phyloP scores from a whole-genome alignment of 1,140 invertebrate species.

The Cyphomyrmex costatus region DNA sequence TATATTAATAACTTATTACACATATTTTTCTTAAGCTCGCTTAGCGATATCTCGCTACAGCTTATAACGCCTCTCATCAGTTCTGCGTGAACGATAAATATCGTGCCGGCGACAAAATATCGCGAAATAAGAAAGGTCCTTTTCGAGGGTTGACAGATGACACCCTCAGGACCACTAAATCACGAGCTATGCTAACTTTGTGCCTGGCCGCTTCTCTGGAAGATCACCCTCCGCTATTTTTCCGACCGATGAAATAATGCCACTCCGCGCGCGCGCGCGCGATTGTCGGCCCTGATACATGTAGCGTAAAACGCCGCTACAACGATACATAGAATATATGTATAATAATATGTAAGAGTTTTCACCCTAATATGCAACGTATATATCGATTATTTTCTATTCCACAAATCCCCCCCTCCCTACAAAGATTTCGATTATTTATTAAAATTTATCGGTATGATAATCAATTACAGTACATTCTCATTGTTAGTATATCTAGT shows the following conservation, averaged over 20 bases:
- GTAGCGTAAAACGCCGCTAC: conserved; percentile 76
- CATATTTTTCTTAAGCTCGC: not conserved
- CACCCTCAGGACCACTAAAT: conserved; percentile 86
- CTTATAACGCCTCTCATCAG: not conserved
- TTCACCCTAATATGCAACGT: not conserved
- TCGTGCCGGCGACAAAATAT: conserved; percentile 81
- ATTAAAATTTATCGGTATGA: not conserved
- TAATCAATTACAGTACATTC: too few species aligned
- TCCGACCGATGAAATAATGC: conserved; percentile 83
- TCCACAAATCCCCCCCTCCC: conserved; percentile 13
- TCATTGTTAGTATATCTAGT: too few species aligned
- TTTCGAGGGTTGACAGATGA: conserved; percentile 79
- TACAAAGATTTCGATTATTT: not conserved
- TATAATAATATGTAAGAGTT: conserved; percentile 39
- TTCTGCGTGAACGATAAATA: conserved; percentile 79
- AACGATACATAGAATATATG: conserved; percentile 26
- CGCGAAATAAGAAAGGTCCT: conserved; percentile 79
- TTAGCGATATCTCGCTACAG: not conserved
- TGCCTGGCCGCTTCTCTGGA: conserved; percentile 63
- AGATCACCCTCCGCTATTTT: conserved; percentile 59
- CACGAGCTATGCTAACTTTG: conserved; percentile 81
- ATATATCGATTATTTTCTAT: conserved; percentile 26
- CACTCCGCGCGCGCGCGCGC: too few species aligned
- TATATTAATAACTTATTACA: not conserved
- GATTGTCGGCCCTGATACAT: conserved; percentile 77